phyloP scores from a whole-genome alignment of 35 echinoderm and acorn worm genomes.

The Antedon bifida region DNA sequence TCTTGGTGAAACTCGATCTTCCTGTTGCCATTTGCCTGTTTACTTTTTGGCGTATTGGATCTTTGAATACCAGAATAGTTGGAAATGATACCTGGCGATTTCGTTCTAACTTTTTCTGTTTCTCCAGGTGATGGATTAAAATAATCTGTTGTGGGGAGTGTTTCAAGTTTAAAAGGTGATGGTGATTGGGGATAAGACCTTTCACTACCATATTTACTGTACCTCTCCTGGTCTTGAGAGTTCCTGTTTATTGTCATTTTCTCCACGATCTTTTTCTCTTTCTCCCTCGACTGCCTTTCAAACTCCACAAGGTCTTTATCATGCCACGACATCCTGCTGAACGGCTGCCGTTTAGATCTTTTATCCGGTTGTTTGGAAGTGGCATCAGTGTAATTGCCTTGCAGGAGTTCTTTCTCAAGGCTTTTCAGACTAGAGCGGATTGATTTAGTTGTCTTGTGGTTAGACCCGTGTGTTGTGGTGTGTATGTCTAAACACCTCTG shows the following conservation, averaged over 20 bases:
- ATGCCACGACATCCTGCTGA: constrained; percentile 62
- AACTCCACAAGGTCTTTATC: constrained; percentile 34
- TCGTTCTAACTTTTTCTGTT: background rate
- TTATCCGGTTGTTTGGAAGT: constrained; percentile 38
- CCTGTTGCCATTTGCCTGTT: background rate
- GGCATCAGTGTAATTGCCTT: constrained; percentile 41
- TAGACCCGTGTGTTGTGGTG: constrained; percentile 48
- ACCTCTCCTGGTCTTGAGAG: background rate
- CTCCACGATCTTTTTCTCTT: background rate
- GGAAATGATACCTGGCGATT: background rate
- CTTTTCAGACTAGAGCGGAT: constrained; percentile 35
- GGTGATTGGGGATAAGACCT: background rate
- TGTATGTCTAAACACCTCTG: constrained; percentile 57
- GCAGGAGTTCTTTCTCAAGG: constrained; percentile 36
- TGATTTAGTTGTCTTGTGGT: constrained; percentile 48
- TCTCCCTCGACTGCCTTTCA: constrained; percentile 10
- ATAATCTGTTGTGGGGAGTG: background rate
- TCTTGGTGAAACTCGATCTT: background rate
- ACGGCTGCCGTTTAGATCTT: constrained; percentile 10
- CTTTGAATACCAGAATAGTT: background rate
- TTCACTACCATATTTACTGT: background rate
- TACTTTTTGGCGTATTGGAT: background rate
- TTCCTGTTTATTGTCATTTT: background rate
- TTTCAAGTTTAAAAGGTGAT: background rate
- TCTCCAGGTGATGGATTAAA: too few relatives aligned